Conservation (phyloP, 1,140 invertebrate species). For the Sinonovacula constricta region DNA sequence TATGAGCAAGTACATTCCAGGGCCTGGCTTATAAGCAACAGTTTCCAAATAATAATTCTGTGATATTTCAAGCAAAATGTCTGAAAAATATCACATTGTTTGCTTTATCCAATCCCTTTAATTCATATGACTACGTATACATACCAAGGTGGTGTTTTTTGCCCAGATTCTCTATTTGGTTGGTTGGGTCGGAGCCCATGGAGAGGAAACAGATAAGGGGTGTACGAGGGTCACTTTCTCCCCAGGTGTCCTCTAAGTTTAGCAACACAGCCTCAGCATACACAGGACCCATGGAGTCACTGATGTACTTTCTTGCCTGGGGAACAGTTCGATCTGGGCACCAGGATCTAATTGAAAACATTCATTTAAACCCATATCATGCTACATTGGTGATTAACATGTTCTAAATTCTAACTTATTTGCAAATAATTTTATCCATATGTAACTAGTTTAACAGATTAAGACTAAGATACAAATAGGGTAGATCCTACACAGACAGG, state of each 20-base stretch:
- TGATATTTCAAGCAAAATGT: no score
- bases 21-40: no score
- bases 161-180: constrained; percentile 70
- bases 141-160: constrained; percentile 73
- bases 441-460: neutral
- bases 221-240: constrained; percentile 65
- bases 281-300: constrained; percentile 89
- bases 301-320: constrained; percentile 93
- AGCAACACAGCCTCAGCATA: constrained; percentile 73
- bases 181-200: constrained; percentile 77
- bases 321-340: constrained; percentile 96
- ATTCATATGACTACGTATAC: no score
- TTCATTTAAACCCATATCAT: no score
- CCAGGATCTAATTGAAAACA: constrained; percentile 86
- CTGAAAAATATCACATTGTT: no score
- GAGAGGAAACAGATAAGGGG: constrained; percentile 75
- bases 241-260: constrained; percentile 69
- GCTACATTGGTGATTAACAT: no score
- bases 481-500: no score
- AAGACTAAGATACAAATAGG: no score
- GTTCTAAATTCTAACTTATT: no score
- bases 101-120: no score
- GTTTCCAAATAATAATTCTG: no score
- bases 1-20: no score
- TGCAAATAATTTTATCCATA: neutral